These are phyloP conservation scores for Chlorodrepanis virens DNA, from an alignment of 2,113 vertebrate genomes.

Conservation along the genomic window DNA sequence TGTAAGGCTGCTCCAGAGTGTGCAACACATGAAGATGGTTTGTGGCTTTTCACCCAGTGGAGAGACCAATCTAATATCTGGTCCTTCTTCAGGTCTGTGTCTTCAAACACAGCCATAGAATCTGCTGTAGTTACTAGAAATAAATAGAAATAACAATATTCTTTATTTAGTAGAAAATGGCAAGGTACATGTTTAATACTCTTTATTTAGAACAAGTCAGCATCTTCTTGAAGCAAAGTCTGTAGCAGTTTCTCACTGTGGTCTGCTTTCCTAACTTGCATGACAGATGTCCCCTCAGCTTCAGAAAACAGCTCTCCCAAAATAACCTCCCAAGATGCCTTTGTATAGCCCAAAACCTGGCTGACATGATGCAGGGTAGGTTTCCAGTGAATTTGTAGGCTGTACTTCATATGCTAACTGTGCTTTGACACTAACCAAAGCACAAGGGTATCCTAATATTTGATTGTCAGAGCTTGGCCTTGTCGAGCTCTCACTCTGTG, in stretches of 20 bases:
- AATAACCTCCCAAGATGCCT: not conserved
- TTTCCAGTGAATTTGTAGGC: not conserved
- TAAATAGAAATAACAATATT: not conserved
- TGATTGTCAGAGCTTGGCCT: not conserved
- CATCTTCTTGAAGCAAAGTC: not conserved
- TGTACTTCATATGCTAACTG: not conserved
- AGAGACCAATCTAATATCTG: not conserved
- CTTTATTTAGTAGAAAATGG: not conserved
- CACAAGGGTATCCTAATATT: not conserved
- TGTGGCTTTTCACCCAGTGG: not conserved
- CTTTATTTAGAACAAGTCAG: not conserved
- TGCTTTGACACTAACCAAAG: not conserved
- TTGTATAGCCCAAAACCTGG: not conserved
- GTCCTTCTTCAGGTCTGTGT: not conserved
- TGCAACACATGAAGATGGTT: not conserved
- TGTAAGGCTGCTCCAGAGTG: not conserved
- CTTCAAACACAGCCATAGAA: not conserved
- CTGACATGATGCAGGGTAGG: not conserved
- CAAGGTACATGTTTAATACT: not conserved
- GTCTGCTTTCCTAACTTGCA: not conserved
- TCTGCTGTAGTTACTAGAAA: not conserved
- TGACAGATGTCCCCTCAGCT: not conserved
- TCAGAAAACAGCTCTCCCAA: not conserved
- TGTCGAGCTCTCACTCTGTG: rapidly evolving
- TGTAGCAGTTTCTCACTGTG: not conserved